These are phyloP conservation scores for Meghimatium bilineatum DNA, from an alignment of 2,888 invertebrate genomes.

Conservation along the genomic window DNA sequence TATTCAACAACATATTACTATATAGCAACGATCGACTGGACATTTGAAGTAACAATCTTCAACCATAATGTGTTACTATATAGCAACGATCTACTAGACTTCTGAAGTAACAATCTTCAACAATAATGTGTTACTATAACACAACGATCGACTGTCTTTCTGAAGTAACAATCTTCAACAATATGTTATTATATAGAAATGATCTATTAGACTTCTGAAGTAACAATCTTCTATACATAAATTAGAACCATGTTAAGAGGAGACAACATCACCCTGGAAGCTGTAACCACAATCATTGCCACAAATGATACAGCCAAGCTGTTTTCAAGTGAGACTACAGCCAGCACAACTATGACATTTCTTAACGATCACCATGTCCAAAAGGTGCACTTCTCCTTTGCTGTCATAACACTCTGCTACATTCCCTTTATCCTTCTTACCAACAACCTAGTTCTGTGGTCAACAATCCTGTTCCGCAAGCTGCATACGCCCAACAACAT, in stretches of 20 bases:
- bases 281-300: not conserved
- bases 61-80: too few species aligned
- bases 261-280: not conserved
- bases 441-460: slow-evolving; percentile 56
- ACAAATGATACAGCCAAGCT: not conserved
- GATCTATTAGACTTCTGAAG: too few species aligned
- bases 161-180: too few species aligned
- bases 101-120: too few species aligned
- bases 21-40: too few species aligned
- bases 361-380: not conserved
- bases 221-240: not conserved
- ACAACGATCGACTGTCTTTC: too few species aligned
- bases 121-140: too few species aligned
- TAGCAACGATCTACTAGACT: too few species aligned
- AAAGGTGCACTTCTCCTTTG: slow-evolving; percentile 21
- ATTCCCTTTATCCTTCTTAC: slow-evolving; percentile 53
- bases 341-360: not conserved
- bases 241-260: not conserved
- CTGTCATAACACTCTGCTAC: slow-evolving; percentile 42
- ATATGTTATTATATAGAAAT: too few species aligned
- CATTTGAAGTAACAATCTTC: too few species aligned
- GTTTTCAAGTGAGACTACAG: not conserved
- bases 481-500: slow-evolving; percentile 55
- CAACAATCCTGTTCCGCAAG: slow-evolving; percentile 51
- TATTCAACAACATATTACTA: too few species aligned